Evolutionary conservation across 1,140 invertebrate species (phyloP).

Genomic region (Brachionus rubens): DNA sequence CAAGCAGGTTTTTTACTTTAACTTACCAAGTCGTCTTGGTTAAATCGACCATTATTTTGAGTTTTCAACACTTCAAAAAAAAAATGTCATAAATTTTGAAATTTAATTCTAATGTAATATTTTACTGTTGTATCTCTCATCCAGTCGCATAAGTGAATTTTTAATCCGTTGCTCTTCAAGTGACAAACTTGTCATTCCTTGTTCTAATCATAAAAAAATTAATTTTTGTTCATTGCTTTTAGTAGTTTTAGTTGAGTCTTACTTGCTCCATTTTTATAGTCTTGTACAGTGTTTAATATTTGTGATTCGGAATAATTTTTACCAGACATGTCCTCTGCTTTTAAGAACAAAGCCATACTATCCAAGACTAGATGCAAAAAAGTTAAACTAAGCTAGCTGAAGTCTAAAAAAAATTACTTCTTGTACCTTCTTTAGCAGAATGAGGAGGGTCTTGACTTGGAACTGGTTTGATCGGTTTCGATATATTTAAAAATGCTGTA

Average conservation of each 20-base stretch:
- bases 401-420: neutral
- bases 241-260: neutral
- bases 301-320: conserved; percentile 32
- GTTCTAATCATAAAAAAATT: neutral
- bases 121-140: conserved; percentile 33
- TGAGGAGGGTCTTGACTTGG: neutral
- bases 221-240: neutral
- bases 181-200: conserved; percentile 20
- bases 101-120: neutral
- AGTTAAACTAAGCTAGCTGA: neutral
- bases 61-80: conserved; percentile 5
- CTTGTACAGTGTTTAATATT: conserved; percentile 30
- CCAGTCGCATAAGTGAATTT: conserved; percentile 14
- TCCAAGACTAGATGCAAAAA: too few species aligned
- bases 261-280: neutral
- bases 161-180: conserved; percentile 37
- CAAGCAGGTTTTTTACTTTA: too few species aligned
- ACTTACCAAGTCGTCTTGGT: conserved; percentile 26
- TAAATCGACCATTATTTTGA: neutral
- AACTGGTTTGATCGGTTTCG: neutral
- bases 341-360: conserved; percentile 27
- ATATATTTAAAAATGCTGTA: neutral
- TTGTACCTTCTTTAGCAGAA: neutral
- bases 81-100: neutral
- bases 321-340: conserved; percentile 33